Evolutionary conservation across 2,888 invertebrate genomes (phyloP), one percentile per base, ranked within the genome.

Genomic region (Beris morrisii): DNA sequence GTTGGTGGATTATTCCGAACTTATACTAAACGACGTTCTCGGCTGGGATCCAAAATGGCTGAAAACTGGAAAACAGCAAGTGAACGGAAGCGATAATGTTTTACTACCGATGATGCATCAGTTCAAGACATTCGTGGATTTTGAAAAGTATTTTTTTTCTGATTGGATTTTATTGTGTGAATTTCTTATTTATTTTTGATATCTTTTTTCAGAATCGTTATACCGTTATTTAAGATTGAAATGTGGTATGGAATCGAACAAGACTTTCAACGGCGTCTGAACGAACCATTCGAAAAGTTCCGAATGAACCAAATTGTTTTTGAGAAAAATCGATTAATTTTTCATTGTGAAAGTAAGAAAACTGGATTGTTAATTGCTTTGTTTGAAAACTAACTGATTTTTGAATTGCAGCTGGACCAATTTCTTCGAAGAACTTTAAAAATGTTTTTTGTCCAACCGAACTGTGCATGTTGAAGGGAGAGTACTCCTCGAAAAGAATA

Each of bases 1-100:
- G 2, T 22, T 30, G 43, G 58, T 75, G 4, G 76, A 77, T 38
- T 69, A 70, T 2, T 75, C 75, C 0, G 83, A 84, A 69, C 78
- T 83, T 52, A 84, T 86, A 11, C 76, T 87, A 31, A 78, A 83
- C 69, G 82, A 83, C 69, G 84, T 90, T 69, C 80, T 89, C 5
- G 72, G 65, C 2, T 90, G 90, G 90, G 86, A 86, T 73, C 86
- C 88, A 7, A 81, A 83, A 31, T 90, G 89, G 90, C 74, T 90
- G 3, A 77, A 83, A 66, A 85, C 86, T 71, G 85, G 87, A 11
- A 80, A 81, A 65, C 80, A 82, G 4, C 71, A 74, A 1, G 83
- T 86, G 31, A 76, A 84, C 54, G 82, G 82, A 0, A 82, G 83
- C 31, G 76, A 77, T 55, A 81, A 82, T 52, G 75, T 81, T 4